These are phyloP conservation scores for Baryphthengus martii DNA, from an alignment of 2,113 vertebrate genomes.

Conservation along the genomic window DNA sequence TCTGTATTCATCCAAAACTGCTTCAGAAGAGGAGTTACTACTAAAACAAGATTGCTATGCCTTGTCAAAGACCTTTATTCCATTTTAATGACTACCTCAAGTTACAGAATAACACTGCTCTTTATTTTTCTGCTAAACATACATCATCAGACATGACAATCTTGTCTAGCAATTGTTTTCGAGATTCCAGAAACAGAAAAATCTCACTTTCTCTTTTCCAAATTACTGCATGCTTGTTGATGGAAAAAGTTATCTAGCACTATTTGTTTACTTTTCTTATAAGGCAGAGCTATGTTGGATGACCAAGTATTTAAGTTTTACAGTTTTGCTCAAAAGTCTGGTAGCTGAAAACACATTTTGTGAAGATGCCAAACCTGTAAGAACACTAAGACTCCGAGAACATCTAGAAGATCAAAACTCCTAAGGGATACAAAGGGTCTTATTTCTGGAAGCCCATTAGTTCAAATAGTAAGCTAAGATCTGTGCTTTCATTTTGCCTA, in stretches of 20 bases:
- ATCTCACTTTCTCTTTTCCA: no score
- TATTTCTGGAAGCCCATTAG: neutral
- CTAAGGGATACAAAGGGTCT: neutral
- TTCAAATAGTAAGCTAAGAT: neutral
- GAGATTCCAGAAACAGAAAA: no score
- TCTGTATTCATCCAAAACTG: neutral
- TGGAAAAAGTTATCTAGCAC: no score
- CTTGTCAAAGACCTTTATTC: neutral
- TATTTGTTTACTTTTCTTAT: no score
- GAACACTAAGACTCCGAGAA: neutral
- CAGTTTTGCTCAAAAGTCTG: no score
- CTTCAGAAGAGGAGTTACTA: neutral
- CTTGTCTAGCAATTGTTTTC: no score
- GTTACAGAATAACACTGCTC: no score
- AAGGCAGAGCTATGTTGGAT: no score
- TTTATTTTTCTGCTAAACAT: no score
- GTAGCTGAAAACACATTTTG: neutral
- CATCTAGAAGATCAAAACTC: neutral
- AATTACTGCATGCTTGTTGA: no score
- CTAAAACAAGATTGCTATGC: neutral
- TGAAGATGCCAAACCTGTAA: neutral
- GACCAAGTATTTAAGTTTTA: no score
- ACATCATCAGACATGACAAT: no score
- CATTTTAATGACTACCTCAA: constrained; percentile 3
- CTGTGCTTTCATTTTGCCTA: neutral